These are phyloP conservation scores for Aleadryas rufinucha DNA, from an alignment of 2,113 vertebrate species.

Conservation along the genomic window DNA sequence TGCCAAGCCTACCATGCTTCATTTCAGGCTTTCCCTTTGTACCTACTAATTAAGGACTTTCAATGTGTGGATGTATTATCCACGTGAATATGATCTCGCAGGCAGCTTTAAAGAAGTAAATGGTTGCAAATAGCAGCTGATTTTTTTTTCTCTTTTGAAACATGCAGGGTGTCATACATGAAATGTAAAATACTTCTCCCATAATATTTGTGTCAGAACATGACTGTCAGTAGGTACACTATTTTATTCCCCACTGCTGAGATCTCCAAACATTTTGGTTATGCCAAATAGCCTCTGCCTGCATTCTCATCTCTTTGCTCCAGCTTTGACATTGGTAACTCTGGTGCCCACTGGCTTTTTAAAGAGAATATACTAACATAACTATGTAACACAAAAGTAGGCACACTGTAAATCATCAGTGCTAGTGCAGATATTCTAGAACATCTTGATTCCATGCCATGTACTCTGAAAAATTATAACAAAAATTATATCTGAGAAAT, in stretches of 20 bases:
- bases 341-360: background rate
- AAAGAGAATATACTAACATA: background rate
- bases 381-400: background rate
- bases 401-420: background rate
- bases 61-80: background rate
- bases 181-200: background rate
- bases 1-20: slow-evolving; percentile 64
- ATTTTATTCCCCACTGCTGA: background rate
- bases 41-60: slow-evolving; percentile 68
- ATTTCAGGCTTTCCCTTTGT: slow-evolving; percentile 29
- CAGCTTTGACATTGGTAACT: background rate
- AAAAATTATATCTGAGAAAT: background rate
- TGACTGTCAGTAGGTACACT: background rate
- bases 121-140: background rate
- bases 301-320: background rate
- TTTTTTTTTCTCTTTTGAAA: background rate
- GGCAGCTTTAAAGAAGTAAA: background rate
- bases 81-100: background rate
- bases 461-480: background rate
- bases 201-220: background rate
- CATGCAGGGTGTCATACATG: background rate
- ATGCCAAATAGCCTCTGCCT: background rate
- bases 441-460: background rate
- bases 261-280: slow-evolving; percentile 29
- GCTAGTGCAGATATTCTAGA: background rate